Evolutionary conservation across 2,888 invertebrate species (phyloP).

Genomic region (Unio delphinus): DNA sequence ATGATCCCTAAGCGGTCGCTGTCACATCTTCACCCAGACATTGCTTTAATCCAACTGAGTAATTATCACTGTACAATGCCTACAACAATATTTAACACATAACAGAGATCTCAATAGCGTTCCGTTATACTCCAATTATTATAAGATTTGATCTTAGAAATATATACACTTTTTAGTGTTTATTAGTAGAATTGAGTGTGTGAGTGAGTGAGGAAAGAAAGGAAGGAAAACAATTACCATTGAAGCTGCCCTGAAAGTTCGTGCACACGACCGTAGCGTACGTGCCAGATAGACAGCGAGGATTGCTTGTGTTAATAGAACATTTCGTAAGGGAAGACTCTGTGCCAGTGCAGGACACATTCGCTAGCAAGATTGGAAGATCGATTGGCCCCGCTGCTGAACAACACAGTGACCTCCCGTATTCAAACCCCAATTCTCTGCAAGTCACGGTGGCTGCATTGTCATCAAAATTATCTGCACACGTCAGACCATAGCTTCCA

Average conservation of each 20-base stretch:
- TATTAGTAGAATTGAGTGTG: no score
- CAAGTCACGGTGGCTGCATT: constrained; percentile 75
- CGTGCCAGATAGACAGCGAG: constrained; percentile 20
- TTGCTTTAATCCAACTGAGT: no score
- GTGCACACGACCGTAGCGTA: constrained; percentile 42
- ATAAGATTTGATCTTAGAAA: no score
- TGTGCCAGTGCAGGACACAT: constrained; percentile 72
- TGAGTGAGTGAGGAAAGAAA: no score
- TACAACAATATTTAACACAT: no score
- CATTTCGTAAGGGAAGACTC: constrained; percentile 32
- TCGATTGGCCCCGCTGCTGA: constrained; percentile 31
- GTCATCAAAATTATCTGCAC: constrained; percentile 82
- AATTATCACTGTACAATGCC: no score
- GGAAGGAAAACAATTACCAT: not conserved
- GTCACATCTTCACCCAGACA: no score
- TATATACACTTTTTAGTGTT: no score
- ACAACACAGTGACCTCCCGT: constrained; percentile 33
- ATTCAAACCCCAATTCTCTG: constrained; percentile 67
- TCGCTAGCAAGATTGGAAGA: constrained; percentile 40
- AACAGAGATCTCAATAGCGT: no score
- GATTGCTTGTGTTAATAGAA: constrained; percentile 8
- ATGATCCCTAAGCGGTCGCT: no score
- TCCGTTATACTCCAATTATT: no score
- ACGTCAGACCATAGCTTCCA: constrained; percentile 72
- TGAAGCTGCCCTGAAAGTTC: constrained; percentile 1